Base-by-base conservation (phyloP, 2,797 vertebrate species). In the Girardinus metallicus region DNA sequence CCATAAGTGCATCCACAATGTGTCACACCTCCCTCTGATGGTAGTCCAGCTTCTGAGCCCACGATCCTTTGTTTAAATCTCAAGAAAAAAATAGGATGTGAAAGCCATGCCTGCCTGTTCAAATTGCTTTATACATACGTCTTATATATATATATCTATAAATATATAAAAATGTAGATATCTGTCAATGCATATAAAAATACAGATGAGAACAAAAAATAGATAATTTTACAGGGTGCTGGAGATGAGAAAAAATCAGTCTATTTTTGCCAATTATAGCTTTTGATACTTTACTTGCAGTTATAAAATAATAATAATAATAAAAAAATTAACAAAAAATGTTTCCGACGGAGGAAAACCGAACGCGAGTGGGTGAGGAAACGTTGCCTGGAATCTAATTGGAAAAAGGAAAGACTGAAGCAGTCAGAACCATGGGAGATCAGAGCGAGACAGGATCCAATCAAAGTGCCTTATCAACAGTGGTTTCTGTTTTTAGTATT, bases 191-290 rank as follows among this genome's bases (percentile, higher is more conserved):
- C 97, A 97, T 98, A 98, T 97, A 97, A 97, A 91, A 93, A 94
- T 92, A 94, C 97, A 96, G 96, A 97, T 96, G 96, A 97, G 97
- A 97, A 97, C 97, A 97, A 97, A 98, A 97, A 97, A 96, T 97
- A 97, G 97, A 97, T 97, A 98, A 97, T 99, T 99, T 99, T 99
- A 99, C 98, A 99, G 98, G 98, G 98, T 99, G 98, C 98, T 99
- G 98, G 98, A 98, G 97, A 97, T 97, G 96, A 98, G 89, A 91
- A 92, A 89, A 92, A 88, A 87, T 81, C 74, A 84, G 89, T 94
- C 92, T 99, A 99, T 99, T 99, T 99, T 99, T 99, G 97, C 95
- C 98, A 98, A 98, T 98, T 98, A 96, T 99, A 99, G 98, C 97
- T 98, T 99, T 99, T 99, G 99, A 99, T 99, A 99, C 97, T 97